Conservation (phyloP, 1,140 invertebrate genomes). For the Homarus americanus region DNA sequence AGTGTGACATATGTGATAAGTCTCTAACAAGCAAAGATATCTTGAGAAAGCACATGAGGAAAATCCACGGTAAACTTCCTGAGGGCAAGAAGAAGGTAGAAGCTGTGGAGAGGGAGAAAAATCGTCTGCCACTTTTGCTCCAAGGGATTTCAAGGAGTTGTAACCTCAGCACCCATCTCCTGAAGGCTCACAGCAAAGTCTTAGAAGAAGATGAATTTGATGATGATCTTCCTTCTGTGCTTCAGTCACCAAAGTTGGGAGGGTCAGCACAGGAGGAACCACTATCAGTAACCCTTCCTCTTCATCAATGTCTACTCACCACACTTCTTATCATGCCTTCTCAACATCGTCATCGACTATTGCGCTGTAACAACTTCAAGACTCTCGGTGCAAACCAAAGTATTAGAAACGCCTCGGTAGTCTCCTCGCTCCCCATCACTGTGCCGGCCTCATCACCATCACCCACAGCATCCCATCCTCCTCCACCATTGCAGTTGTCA, state of each 20-base stretch:
- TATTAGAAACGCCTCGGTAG: background rate
- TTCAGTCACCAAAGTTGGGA: conserved; percentile 22
- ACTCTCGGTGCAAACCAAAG: background rate
- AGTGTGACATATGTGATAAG: conserved; percentile 59
- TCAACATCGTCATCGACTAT: background rate
- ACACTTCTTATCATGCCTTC: conserved; percentile 23
- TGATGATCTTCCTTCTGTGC: conserved; percentile 47
- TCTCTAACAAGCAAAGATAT: conserved; percentile 49
- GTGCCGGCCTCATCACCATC: conserved; percentile 22
- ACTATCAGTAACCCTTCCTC: background rate
- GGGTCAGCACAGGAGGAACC: background rate
- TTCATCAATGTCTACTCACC: background rate
- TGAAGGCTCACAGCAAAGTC: conserved; percentile 60
- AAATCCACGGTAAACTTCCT: conserved; percentile 61
- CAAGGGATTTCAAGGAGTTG: conserved; percentile 61
- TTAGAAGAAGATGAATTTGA: conserved; percentile 65
- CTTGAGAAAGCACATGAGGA: conserved; percentile 55
- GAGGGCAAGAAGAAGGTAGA: conserved; percentile 33
- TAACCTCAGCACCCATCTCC: conserved; percentile 57
- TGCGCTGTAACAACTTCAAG: background rate
- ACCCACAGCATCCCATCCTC: background rate
- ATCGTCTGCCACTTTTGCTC: conserved; percentile 41
- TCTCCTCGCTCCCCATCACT: background rate
- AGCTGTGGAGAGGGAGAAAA: conserved; percentile 52
- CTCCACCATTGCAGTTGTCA: conserved; percentile 13